Evolutionary conservation across 2,113 vertebrate genomes (phyloP), one percentile per base, ranked within the genome.

Genomic region (Callipepla californica): DNA sequence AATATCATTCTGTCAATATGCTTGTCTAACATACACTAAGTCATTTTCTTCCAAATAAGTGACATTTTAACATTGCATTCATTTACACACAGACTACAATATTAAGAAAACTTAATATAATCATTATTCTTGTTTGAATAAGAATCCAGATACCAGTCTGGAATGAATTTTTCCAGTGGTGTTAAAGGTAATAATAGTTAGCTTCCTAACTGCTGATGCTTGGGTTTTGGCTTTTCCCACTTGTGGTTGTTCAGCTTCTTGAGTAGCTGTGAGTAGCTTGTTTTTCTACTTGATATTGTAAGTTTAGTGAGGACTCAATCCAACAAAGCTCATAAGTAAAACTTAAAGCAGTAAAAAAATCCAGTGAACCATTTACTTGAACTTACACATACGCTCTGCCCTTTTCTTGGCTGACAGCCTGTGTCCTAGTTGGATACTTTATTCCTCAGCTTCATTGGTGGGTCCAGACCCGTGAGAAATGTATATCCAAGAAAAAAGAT

Each of bases 1-100:
- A 97, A 95, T 95, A 95, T 91, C 69, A 77, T 92, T 96, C 93
- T 96, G 95, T 92, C 94, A 94, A 80, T 96, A 85, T 76, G 38
- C 75, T 93, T 82, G 90, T 90, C 91, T 85, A 95, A 80, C 83
- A 78, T 83, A 79, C 42, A 87, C 67, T 77, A 82, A 93, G 77
- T 94, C 15, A 79, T 94, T 95, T 94, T 94, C 91, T 88, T 57
- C 70, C 83, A 78, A 85, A 83, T 34, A 95, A 91, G 91, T 95
- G 95, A 95, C 92, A 95, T 95, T 96, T 94, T 96, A 94, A 89
- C 91, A 83, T 92, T 0, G 3, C 62, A 90, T 97, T 97, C 62
- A 4, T 94, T 96, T 96, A 79, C 81, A 92, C 90, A 88, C 95
- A 96, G 90, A 74, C 85, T 63, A 78, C 73, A 91, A 83, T 96